Evolutionary conservation across 2,888 invertebrate species (phyloP), one percentile per base, ranked within the genome.

Genomic region (Taenaris catops): DNA sequence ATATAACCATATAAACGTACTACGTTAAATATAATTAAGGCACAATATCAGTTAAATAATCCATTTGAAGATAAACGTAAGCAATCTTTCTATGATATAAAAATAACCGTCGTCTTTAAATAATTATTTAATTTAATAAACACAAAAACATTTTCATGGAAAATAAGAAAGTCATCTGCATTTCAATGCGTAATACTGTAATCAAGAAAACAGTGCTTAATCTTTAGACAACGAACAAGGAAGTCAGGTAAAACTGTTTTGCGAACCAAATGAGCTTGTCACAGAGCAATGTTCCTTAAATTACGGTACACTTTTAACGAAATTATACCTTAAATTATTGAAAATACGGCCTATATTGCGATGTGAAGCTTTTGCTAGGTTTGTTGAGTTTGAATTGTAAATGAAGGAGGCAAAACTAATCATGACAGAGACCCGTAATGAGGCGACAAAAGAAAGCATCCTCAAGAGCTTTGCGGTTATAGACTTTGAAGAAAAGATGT

Each of bases 261-360:
- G 39, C 11, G 33, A 34, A 43, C 43, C 39, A 39, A 43, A 43
- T 39, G 43, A 37, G 39, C 33, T 39, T 34, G 43, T 34, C 38
- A 35, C 32, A 32, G 21, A 28, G 32, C 40, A 27, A 28, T 25
- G 29, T 39, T 36, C 23, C 23, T 36, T 29, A 39, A 36, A 33
- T 32, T 20, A 24, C n/a, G 8, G 16, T 7, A 4, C 14, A 16
- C 3, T 9, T 16, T 4, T 17, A 14, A 12, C 7, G 18, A 25
- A 35, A 26, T 23, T 19, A 25, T 5, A 24, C n/a, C 18, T 10
- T 19, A 28, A 1, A 1, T 0, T 0, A 2, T 16, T 2, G 0
- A 9, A 4, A 6, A 12, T 31, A 39, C 34, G 26, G 34, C 23
- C n/a, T 20, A 29, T 34, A 23, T 34, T 26, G 8, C 4, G 8